phyloP scores from a whole-genome alignment of 2,888 invertebrate genomes.

The Strigamia crassipes region DNA sequence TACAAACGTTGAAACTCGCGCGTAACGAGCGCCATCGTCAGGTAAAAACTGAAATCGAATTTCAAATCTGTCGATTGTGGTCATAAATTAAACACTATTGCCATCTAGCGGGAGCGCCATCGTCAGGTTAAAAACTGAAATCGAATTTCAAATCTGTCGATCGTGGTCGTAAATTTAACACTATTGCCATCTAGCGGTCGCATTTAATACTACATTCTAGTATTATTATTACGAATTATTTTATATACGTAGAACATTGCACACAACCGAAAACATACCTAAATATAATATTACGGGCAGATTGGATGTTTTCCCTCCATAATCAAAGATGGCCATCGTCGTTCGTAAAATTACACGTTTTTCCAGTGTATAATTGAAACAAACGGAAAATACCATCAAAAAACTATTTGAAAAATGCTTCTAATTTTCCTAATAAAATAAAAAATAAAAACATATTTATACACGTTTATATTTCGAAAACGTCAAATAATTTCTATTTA shows the following conservation, averaged over 20 bases:
- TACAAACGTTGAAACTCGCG: background rate
- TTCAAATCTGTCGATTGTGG: background rate
- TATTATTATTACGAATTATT: no score
- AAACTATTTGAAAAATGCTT: conserved; percentile 60
- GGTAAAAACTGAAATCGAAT: background rate
- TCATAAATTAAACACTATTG: background rate
- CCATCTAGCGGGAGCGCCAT: background rate
- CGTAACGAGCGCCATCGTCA: background rate
- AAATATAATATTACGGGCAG: no score
- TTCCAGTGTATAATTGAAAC: conserved; percentile 85
- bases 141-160: no score
- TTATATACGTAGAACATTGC: background rate
- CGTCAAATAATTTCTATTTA: conserved; percentile 52
- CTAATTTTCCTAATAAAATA: conserved; percentile 62
- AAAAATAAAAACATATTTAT: background rate
- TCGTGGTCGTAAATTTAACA: background rate
- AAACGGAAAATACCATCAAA: conserved; percentile 71
- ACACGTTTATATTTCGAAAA: conserved; percentile 47
- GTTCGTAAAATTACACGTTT: no score
- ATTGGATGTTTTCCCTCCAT: no score
- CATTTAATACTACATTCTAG: background rate
- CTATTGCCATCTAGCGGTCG: background rate
- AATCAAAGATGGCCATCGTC: no score
- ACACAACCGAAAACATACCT: background rate
- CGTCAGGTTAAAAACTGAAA: background rate